phyloP scores from a whole-genome alignment of 2,888 invertebrate genomes.

The Synergus itoensis region DNA sequence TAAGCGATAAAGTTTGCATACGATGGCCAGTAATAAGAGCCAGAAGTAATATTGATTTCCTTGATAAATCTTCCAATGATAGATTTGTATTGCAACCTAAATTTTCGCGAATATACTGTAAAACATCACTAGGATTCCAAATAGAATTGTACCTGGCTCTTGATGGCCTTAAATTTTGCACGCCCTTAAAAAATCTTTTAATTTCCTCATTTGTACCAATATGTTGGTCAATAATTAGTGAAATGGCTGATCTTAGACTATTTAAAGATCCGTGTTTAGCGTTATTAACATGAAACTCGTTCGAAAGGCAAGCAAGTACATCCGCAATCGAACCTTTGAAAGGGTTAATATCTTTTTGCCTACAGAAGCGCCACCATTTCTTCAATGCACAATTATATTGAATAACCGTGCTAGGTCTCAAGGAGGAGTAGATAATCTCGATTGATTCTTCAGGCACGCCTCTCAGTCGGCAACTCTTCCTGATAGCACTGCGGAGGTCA shows the following conservation, averaged over 20 bases:
- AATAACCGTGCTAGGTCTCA: conserved; percentile 8
- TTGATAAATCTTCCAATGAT: too few species aligned
- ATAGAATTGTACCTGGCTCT: not conserved
- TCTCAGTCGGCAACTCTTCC: conserved; percentile 51
- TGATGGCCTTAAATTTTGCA: conserved; percentile 55
- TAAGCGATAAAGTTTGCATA: too few species aligned
- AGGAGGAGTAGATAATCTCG: conserved; percentile 25
- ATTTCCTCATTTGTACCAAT: conserved; percentile 52
- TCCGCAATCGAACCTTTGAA: conserved; percentile 41
- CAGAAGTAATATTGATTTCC: too few species aligned
- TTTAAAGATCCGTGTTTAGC: conserved; percentile 51
- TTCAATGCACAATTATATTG: conserved; percentile 38
- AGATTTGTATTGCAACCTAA: too few species aligned
- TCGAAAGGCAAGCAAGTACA: conserved; percentile 47
- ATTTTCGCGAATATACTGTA: too few species aligned
- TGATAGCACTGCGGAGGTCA: conserved; percentile 59
- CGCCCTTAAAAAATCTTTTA: conserved; percentile 59
- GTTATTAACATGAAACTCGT: conserved; percentile 43
- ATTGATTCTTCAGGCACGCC: conserved; percentile 48
- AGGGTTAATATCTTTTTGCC: conserved; percentile 35
- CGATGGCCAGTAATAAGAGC: too few species aligned
- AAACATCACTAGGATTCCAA: too few species aligned
- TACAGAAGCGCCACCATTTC: conserved; percentile 55
- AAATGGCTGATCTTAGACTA: conserved; percentile 50
- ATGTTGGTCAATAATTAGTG: conserved; percentile 49